Evolutionary conservation across 2,113 vertebrate species (phyloP), one percentile per base, ranked within the genome.

Genomic region (Struthio camelus): DNA sequence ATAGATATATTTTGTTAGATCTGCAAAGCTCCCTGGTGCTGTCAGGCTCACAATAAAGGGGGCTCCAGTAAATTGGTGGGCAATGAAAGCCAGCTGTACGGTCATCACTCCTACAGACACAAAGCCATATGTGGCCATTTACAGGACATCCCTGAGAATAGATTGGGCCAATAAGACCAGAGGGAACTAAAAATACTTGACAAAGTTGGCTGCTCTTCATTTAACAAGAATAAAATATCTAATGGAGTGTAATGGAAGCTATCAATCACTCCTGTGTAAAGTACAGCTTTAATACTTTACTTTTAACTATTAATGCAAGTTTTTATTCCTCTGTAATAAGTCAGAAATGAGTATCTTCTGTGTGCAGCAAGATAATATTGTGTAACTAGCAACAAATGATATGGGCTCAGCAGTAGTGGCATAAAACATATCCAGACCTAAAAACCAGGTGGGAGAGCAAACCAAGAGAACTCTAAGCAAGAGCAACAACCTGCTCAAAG

Each of bases 1-100:
- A 98, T 97, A 98, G 98, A 98, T 98, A 98, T 98, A 98, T 98
- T 98, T 98, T 98, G 97, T 98, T 98, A 98, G 98, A 98, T 98
- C 98, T 98, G 93, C 98, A 98, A 98, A 98, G 98, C 98, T 98
- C 97, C 97, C 96, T 40, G 82, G 97, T 19, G 97, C 98, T 98
- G 98, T 98, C 98, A 98, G 96, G 80, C 94, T 97, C 96, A 98
- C 98, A 98, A 98, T 98, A 98, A 98, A 98, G 96, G 98, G 97
- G 98, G 94, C 94, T 91, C 71, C 93, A 48, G 98, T 98, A 98
- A 98, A 98, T 98, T 98, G 98, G 98, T 98, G 98, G 98, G 97
- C 98, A 97, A 98, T 98, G 98, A 98, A 98, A 97, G 61, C 98
- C 98, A 98, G 98, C 98, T 98, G 98, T 98, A 98, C 77, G 36